Conservation (phyloP, 1,140 invertebrate species). For the Streblospio benedicti region DNA sequence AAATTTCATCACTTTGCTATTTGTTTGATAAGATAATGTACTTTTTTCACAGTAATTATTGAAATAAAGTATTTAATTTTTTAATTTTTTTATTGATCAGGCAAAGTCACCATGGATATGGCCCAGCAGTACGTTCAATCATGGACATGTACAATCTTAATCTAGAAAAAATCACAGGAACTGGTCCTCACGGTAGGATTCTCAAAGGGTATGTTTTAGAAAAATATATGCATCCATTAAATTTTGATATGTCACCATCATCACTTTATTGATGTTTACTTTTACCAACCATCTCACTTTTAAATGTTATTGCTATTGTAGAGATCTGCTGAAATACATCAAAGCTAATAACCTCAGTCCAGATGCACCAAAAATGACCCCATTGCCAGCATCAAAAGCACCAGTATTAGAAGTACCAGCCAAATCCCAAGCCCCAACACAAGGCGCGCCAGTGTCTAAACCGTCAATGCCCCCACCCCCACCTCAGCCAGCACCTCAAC, state of each 20-base stretch:
- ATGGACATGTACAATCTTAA: conserved; percentile 56
- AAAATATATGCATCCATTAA: neutral
- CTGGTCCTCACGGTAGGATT: conserved; percentile 55
- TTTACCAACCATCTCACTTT: neutral
- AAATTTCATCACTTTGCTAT: neutral
- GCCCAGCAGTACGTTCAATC: conserved; percentile 57
- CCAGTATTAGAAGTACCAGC: neutral
- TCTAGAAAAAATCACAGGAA: conserved; percentile 48
- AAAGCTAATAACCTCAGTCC: conserved; percentile 52
- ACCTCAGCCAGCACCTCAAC: conserved; percentile 20
- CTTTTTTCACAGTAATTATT: neutral
- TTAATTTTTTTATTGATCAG: conserved; percentile 20
- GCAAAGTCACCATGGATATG: no score
- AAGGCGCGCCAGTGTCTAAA: conserved; percentile 43
- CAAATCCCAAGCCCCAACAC: conserved; percentile 4
- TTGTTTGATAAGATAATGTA: neutral
- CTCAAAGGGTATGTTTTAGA: conserved; percentile 51
- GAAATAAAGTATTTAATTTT: neutral
- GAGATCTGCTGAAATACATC: conserved; percentile 56
- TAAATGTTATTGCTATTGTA: conserved; percentile 11
- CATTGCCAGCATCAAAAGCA: conserved; percentile 30
- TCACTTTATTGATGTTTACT: neutral
- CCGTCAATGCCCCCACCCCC: conserved; percentile 36
- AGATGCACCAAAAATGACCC: no score
- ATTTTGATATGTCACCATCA: neutral